A percentile compares a stretch with the other conserved stretches of the same genome.
Evolutionary conservation across 2,888 invertebrate species (phyloP).

Genomic region (Kryphioiulus occultus): DNA sequence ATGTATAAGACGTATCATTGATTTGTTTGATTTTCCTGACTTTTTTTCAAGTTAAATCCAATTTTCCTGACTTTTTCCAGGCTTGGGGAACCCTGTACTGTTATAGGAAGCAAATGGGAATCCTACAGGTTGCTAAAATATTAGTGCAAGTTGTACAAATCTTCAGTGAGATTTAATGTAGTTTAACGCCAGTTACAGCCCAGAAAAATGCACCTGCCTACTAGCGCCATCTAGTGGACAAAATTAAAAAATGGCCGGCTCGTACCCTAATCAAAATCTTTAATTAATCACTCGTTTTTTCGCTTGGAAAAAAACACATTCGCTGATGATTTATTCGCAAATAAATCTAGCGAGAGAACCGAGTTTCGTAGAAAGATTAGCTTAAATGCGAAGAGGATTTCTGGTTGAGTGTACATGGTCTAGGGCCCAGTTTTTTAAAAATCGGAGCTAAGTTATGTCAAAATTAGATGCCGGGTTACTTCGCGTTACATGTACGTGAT

Average conservation of each 20-base stretch:
- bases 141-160: too few species aligned
- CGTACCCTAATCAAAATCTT: not conserved
- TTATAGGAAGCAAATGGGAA: too few species aligned
- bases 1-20: too few species aligned
- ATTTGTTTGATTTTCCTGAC: too few species aligned
- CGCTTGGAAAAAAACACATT: not conserved
- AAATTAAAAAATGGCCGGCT: not conserved
- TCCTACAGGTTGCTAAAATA: too few species aligned
- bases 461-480: conserved; percentile 8
- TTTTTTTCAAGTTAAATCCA: too few species aligned
- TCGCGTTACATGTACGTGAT: not conserved
- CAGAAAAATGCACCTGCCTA: not conserved
- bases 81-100: too few species aligned
- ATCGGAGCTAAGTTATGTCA: not conserved
- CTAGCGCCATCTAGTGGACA: not conserved
- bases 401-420: not conserved
- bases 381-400: not conserved
- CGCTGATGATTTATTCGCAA: not conserved
- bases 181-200: too few species aligned
- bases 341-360: not conserved
- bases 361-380: not conserved
- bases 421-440: not conserved
- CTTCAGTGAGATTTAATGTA: too few species aligned
- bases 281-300: not conserved
- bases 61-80: too few species aligned